Evolutionary conservation across 2,797 vertebrate species (phyloP).

Genomic region (Microhierax caerulescens): DNA sequence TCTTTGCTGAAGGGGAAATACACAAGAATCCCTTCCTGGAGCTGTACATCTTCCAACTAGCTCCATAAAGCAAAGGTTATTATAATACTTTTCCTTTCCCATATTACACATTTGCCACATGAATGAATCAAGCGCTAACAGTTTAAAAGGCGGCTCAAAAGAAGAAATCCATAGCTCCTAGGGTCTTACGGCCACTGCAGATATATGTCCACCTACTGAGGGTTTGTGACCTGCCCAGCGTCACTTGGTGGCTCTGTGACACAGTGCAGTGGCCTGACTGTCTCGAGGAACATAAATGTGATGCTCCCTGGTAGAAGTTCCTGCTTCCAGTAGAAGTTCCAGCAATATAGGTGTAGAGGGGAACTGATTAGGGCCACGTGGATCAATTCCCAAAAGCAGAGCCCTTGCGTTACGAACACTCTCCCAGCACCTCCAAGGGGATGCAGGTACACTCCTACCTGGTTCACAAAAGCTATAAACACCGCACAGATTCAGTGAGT

Average conservation of each 20-base stretch:
- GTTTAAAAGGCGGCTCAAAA: neutral
- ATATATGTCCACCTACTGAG: neutral
- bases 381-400: neutral
- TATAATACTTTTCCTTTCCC: neutral
- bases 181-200: neutral
- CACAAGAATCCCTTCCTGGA: neutral
- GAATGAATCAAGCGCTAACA: neutral
- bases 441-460: neutral
- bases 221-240: neutral
- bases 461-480: neutral
- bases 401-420: neutral
- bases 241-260: neutral
- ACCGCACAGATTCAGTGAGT: neutral
- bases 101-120: neutral
- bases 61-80: constrained; percentile 6
- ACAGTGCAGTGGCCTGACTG: neutral
- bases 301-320: neutral
- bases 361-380: neutral
- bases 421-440: neutral
- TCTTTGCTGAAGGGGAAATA: neutral
- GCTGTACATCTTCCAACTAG: neutral
- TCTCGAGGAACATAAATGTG: neutral
- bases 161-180: neutral
- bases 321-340: neutral
- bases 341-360: neutral